phyloP scores from a whole-genome alignment of 2,113 vertebrate genomes.

The Cyanoramphus novaezelandiae region DNA sequence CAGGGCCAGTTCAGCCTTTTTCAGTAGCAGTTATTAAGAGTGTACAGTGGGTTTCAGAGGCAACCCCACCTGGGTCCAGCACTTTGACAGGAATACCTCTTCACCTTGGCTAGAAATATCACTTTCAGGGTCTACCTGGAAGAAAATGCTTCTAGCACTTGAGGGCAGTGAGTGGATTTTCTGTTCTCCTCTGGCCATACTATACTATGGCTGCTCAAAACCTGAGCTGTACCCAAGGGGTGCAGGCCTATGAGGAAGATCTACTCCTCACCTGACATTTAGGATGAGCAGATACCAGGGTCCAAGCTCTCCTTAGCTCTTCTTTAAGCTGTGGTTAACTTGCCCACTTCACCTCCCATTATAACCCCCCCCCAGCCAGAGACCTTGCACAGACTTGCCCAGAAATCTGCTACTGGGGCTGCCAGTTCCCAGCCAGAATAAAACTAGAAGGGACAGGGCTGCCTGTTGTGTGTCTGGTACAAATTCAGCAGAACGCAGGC shows the following conservation, averaged over 20 bases:
- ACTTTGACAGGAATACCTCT: neutral
- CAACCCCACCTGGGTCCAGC: neutral
- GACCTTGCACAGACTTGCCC: neutral
- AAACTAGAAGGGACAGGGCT: neutral
- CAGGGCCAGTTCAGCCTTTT: neutral
- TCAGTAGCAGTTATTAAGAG: neutral
- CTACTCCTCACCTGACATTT: neutral
- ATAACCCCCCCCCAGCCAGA: neutral
- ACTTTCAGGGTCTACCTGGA: neutral
- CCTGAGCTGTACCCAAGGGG: fast-evolving
- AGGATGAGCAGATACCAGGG: neutral
- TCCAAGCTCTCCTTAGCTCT: neutral
- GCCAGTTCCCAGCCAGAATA: neutral
- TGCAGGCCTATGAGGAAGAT: neutral
- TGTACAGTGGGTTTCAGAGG: neutral
- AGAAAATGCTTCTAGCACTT: neutral
- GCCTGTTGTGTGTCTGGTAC: fast-evolving
- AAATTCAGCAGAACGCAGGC: neutral
- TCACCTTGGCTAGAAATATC: neutral
- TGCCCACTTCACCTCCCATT: neutral
- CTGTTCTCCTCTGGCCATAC: neutral
- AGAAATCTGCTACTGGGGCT: neutral
- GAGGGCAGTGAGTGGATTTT: neutral
- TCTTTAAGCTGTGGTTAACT: neutral
- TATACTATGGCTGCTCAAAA: neutral